Conservation (phyloP, 2,113 vertebrate species). For the Tretioscincus oriximinensis region DNA sequence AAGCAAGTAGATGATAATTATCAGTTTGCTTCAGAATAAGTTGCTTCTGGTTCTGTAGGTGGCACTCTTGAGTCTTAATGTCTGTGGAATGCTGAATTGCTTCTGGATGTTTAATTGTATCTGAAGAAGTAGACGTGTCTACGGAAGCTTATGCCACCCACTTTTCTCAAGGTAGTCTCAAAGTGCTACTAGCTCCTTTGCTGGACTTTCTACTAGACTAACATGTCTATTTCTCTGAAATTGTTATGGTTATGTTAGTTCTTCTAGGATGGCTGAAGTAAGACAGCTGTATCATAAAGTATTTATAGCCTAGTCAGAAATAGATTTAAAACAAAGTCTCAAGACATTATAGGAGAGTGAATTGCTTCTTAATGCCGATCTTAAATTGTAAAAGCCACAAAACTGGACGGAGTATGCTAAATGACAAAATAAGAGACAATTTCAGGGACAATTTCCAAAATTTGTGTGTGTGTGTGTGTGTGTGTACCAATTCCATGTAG, state of each 20-base stretch:
- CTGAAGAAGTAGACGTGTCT: too few relatives aligned
- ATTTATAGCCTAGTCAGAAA: conserved; percentile 5
- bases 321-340: neutral
- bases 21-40: neutral
- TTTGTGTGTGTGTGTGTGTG: too few relatives aligned
- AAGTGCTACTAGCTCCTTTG: too few relatives aligned
- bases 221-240: too few relatives aligned
- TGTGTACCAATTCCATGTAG: neutral
- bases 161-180: too few relatives aligned
- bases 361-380: neutral
- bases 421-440: neutral
- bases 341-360: neutral
- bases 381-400: neutral
- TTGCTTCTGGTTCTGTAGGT: conserved; percentile 1
- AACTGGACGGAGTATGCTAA: neutral
- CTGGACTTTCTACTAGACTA: too few relatives aligned
- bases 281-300: conserved; percentile 7
- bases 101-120: neutral
- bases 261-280: neutral
- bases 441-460: neutral
- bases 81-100: neutral
- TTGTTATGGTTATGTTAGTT: conserved; percentile 1
- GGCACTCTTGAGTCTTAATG: fast-evolving
- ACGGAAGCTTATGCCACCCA: too few relatives aligned
- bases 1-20: conserved; percentile 18